Evolutionary conservation across 2,797 vertebrate species (phyloP), one percentile per base, ranked within the genome.

Genomic region (Ambastaia sidthimunki): DNA sequence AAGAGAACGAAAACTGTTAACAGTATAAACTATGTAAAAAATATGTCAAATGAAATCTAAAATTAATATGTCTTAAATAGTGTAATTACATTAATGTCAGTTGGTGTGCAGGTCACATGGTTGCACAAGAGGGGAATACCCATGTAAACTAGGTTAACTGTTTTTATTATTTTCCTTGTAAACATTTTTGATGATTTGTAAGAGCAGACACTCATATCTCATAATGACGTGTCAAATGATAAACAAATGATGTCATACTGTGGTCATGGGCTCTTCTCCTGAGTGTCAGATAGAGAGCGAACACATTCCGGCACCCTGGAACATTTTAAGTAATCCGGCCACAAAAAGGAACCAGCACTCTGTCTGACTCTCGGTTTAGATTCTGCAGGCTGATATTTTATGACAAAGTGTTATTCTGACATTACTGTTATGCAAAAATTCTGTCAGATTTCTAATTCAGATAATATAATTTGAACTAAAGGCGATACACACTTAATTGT

Each of bases 261-360:
- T 48, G 75, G 54, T 31, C 0, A 2, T 31, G 18, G 18, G 12
- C 31, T 75, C 47, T 41, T 31, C 7, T 63, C 25, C 12, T 48
- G 12, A 10, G 16, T 60, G 70, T 25, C 21, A 44, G 44, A 66
- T 21, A 44, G 75, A 68, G 48, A 78, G 28, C 41, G n/a, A 2
- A 34, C 21, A 13, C 1, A 10, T 28, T n/a, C 19, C 16, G 15
- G 31, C 23, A 13, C 54, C 44, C 63, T 65, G 23, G 12, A 23
- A 52, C 18, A n/a, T 44, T 76, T 16, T 63, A 65, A 0, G 34
- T 31, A 69, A 65, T 47, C 7, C 57, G 68, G 67, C 67, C 73
- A 63, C 63, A 69, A 76, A 82, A 34, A 41, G 71, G 71, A 83
- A 83, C 71, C 18, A 18, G 7, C 25, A 23, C 37, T 47, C 7